Conservation (phyloP, 2,888 invertebrate species). For the Caenorhabditis virilis region DNA sequence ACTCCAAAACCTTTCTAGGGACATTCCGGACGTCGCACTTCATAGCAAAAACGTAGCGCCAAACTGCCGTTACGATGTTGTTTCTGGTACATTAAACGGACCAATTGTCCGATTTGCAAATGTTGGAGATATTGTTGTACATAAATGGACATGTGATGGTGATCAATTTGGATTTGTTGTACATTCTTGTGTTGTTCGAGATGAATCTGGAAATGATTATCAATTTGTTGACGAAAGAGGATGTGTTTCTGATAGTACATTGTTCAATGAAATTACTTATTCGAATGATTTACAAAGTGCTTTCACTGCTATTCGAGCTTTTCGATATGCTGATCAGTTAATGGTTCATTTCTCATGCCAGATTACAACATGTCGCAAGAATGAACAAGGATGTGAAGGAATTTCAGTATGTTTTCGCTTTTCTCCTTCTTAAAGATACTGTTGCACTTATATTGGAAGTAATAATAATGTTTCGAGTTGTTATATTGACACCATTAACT, state of each 20-base stretch:
- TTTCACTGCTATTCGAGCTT: slow-evolving; percentile 56
- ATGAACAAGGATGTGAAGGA: slow-evolving; percentile 65
- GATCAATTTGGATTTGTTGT: slow-evolving; percentile 62
- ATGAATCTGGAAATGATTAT: slow-evolving; percentile 63
- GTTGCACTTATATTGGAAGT: background rate
- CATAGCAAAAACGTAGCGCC: slow-evolving; percentile 28
- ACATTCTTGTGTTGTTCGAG: slow-evolving; percentile 64
- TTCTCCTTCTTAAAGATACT: background rate
- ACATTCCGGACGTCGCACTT: slow-evolving; percentile 25
- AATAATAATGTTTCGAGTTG: background rate
- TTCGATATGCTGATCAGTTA: slow-evolving; percentile 66
- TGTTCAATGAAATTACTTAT: slow-evolving; percentile 58
- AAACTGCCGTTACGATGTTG: slow-evolving; percentile 56
- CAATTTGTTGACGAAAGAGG: slow-evolving; percentile 64
- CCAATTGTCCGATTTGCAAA: slow-evolving; percentile 58
- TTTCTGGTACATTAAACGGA: slow-evolving; percentile 52
- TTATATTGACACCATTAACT: background rate
- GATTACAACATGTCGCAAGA: slow-evolving; percentile 60
- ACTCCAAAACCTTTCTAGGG: slow-evolving; percentile 36
- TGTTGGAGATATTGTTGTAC: slow-evolving; percentile 63
- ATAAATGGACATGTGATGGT: slow-evolving; percentile 65
- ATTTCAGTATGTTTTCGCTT: slow-evolving; percentile 51
- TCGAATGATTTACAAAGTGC: slow-evolving; percentile 51
- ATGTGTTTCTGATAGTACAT: slow-evolving; percentile 58
- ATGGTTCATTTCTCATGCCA: slow-evolving; percentile 65